A percentile compares a stretch with the other conserved stretches of the same genome.
These are phyloP conservation scores for Listrodromus nycthemerus DNA, from an alignment of 2,888 invertebrate genomes.

Conservation along the genomic window DNA sequence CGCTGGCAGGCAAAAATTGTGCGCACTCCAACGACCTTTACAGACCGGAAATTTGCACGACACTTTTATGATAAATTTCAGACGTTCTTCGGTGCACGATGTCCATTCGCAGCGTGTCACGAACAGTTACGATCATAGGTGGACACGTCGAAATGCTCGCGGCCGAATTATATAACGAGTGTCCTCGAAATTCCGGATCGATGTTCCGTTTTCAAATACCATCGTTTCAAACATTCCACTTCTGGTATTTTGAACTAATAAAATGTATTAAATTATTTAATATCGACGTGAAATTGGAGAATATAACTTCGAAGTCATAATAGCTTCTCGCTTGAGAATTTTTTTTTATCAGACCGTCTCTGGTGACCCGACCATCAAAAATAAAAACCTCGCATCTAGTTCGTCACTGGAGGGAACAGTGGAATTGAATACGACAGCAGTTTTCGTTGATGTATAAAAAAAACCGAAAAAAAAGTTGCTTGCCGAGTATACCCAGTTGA, in stretches of 20 bases:
- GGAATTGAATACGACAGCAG: not conserved
- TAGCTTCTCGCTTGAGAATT: too few species aligned
- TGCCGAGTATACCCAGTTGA: constrained; percentile 25
- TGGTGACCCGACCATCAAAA: not conserved
- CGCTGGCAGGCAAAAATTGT: not conserved
- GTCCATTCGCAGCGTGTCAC: too few species aligned
- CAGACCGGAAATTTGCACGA: not conserved
- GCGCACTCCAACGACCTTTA: not conserved
- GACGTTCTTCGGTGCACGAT: not conserved
- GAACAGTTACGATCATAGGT: too few species aligned
- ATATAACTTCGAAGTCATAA: too few species aligned
- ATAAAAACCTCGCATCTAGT: not conserved
- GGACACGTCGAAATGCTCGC: too few species aligned
- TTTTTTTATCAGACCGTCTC: too few species aligned
- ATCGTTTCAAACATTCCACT: not conserved
- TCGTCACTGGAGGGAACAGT: not conserved
- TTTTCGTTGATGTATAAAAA: not conserved
- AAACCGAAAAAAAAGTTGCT: not conserved
- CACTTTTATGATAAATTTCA: not conserved
- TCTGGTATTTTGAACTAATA: not conserved
- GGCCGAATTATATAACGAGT: too few species aligned
- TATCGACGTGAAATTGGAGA: too few species aligned
- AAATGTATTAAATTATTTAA: too few species aligned
- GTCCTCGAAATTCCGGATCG: not conserved
- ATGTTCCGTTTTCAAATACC: not conserved